A percentile compares a stretch with the other conserved stretches of the same genome.
phyloP scores from a whole-genome alignment of 2,113 vertebrate species.

The Pseudorasbora parva region DNA sequence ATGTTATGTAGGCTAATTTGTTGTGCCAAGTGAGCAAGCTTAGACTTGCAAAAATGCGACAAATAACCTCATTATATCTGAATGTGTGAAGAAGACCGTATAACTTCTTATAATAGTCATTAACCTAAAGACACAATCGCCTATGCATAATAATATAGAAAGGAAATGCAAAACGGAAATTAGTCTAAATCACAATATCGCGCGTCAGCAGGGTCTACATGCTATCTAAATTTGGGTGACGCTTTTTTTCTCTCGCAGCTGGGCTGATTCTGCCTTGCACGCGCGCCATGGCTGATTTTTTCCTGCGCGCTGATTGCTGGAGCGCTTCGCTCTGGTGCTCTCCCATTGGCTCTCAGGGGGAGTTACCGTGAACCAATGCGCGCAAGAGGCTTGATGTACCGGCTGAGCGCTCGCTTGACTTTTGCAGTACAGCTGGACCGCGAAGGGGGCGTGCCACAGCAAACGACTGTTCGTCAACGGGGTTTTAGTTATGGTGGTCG shows the following conservation, averaged over 20 bases:
- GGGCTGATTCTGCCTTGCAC: conserved; percentile 9
- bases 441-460: conserved; percentile 46
- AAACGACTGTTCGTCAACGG: background rate
- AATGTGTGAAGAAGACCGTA: background rate
- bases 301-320: conserved; percentile 42
- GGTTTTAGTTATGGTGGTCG: background rate
- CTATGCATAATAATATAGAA: background rate
- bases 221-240: background rate
- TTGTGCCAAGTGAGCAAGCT: background rate
- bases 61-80: background rate
- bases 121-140: background rate
- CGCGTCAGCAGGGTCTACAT: background rate
- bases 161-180: background rate
- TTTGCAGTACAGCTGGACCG: conserved; percentile 36
- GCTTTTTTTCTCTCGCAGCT: background rate
- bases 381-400: conserved; percentile 24
- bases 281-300: conserved; percentile 31
- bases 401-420: conserved; percentile 8
- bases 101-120: background rate
- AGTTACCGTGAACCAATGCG: conserved; percentile 12
- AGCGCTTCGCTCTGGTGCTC: background rate
- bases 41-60: background rate
- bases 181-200: background rate
- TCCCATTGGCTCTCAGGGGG: conserved; percentile 38
- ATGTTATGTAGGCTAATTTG: too few species aligned